Percentiles rank a stretch among this genome's conserved stretches.
These are phyloP conservation scores for Lerista edwardsae DNA, from an alignment of 2,797 vertebrate species.

Conservation along the genomic window DNA sequence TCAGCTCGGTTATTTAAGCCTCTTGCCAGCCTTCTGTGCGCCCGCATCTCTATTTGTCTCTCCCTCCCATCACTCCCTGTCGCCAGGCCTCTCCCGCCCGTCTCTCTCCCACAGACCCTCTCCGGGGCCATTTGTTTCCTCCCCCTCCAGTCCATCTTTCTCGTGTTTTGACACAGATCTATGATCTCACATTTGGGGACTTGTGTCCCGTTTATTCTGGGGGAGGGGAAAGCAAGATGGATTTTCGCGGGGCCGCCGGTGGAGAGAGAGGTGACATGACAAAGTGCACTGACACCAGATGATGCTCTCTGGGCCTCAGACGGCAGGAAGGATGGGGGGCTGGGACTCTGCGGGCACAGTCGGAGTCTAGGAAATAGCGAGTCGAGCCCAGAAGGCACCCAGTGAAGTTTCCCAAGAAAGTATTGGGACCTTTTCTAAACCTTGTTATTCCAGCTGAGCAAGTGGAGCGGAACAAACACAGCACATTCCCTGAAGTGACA, in stretches of 20 bases:
- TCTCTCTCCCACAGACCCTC: neutral
- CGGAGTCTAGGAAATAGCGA: no score
- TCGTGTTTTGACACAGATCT: neutral
- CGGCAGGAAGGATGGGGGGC: neutral
- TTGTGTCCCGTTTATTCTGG: neutral
- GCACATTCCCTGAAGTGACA: neutral
- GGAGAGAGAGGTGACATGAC: neutral
- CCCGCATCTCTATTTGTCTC: neutral
- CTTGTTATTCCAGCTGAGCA: no score
- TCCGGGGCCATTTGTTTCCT: neutral
- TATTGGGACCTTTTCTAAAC: neutral
- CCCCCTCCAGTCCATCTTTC: neutral
- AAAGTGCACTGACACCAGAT: neutral
- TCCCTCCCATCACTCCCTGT: neutral
- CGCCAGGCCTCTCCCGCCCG: neutral
- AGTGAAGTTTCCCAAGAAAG: neutral
- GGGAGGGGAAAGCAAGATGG: neutral
- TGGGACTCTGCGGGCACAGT: neutral
- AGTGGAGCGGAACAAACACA: neutral
- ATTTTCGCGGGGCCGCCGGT: neutral
- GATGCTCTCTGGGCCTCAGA: neutral
- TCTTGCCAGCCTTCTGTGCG: neutral
- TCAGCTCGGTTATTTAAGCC: neutral
- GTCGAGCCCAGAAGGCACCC: neutral
- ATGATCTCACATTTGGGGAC: neutral